Conservation (phyloP, 2,113 vertebrate species). For the Barnardius zonarius region DNA sequence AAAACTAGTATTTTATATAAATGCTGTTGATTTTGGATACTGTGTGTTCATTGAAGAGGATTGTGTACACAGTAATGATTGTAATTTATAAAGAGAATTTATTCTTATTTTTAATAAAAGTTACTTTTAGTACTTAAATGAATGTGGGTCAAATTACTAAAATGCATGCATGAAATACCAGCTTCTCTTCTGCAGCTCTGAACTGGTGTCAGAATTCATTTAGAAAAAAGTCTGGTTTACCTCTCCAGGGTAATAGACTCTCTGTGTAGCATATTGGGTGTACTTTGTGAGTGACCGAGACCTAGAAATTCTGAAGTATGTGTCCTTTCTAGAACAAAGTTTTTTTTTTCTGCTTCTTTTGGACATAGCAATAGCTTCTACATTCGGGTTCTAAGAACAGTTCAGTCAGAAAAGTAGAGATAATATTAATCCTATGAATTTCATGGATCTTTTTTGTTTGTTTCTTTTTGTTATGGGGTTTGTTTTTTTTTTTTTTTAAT, state of each 20-base stretch:
- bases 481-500: background rate
- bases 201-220: background rate
- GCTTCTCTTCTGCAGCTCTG: background rate
- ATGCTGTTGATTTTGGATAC: constrained; percentile 7
- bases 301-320: background rate
- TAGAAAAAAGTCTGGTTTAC: background rate
- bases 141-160: constrained; percentile 35
- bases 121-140: constrained; percentile 7
- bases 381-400: background rate
- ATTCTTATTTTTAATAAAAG: constrained; percentile 73
- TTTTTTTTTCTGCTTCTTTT: background rate
- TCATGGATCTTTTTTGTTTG: background rate
- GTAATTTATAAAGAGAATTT: constrained; percentile 70
- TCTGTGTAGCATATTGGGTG: fast-evolving
- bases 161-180: constrained; percentile 3
- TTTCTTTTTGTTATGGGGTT: background rate
- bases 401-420: background rate
- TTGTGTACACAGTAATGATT: constrained; percentile 44
- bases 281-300: background rate
- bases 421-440: background rate
- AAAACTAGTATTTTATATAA: constrained; percentile 36
- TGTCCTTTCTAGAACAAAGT: background rate
- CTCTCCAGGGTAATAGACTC: background rate
- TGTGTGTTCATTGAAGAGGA: constrained; percentile 37
- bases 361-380: background rate